Percentiles rank a stretch among this genome's conserved stretches.
phyloP scores from a whole-genome alignment of 37 sponge, comb jelly and placozoan genomes.

The Beroe forskalii region DNA sequence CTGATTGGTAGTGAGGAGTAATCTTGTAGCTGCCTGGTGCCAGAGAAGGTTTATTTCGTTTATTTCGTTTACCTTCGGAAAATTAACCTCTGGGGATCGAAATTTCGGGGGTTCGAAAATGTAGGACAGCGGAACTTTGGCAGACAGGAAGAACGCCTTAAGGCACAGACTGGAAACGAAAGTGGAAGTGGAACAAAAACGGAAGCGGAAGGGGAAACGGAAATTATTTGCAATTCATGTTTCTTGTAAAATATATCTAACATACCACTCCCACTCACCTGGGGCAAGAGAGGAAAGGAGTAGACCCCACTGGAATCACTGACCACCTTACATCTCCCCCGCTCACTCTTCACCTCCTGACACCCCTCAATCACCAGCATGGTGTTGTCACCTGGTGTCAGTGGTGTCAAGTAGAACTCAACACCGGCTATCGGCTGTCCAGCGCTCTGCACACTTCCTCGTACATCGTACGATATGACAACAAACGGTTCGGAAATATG shows the following conservation, averaged over 20 bases:
- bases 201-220: too few species aligned
- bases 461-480: conserved; percentile 80
- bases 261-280: too few species aligned
- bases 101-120: too few species aligned
- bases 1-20: conserved; percentile 72
- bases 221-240: too few species aligned
- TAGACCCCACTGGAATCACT: conserved; percentile 6
- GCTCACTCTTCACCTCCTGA: conserved; percentile 31
- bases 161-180: too few species aligned
- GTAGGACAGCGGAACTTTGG: too few species aligned
- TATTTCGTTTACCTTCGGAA: too few species aligned
- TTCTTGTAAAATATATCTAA: too few species aligned
- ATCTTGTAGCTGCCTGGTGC: conserved; percentile 62
- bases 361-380: conserved; percentile 39
- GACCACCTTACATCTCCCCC: conserved; percentile 24
- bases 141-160: too few species aligned
- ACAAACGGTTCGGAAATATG: conserved; percentile 57
- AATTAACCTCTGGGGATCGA: too few species aligned
- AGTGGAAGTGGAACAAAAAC: too few species aligned
- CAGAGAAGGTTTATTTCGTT: too few species aligned
- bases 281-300: conserved; percentile 6
- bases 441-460: conserved; percentile 60
- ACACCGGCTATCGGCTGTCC: conserved; percentile 57
- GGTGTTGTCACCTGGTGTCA: background rate
- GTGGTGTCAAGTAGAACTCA: conserved; percentile 56